Evolutionary conservation across 2,888 invertebrate genomes (phyloP).

Genomic region (Siphlonurus alternatus): DNA sequence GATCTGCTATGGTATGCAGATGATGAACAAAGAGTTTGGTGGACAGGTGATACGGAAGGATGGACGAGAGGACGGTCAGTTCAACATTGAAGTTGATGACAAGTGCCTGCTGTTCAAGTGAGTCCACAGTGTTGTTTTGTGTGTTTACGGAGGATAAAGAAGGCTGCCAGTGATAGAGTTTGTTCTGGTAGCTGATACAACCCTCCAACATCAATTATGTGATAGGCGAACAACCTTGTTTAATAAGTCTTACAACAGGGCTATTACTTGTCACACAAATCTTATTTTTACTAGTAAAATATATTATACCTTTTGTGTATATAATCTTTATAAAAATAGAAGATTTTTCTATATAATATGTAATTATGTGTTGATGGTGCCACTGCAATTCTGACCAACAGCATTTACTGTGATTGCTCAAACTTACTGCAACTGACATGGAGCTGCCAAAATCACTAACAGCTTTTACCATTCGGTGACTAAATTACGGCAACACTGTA

Average conservation of each 20-base stretch:
- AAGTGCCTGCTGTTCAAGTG: constrained; percentile 86
- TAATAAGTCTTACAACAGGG: background rate
- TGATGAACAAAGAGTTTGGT: constrained; percentile 95
- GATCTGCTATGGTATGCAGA: constrained; percentile 99
- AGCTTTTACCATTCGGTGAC: too few species aligned
- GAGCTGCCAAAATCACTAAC: too few species aligned
- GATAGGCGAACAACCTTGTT: constrained; percentile 4
- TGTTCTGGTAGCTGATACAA: background rate
- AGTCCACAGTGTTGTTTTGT: constrained; percentile 23
- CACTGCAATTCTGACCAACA: too few species aligned
- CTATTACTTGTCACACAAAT: background rate
- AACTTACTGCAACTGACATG: too few species aligned
- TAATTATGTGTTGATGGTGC: too few species aligned
- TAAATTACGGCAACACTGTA: too few species aligned
- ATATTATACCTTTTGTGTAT: background rate
- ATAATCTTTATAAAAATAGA: too few species aligned
- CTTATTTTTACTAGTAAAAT: background rate
- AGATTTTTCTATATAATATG: too few species aligned
- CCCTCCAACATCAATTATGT: background rate
- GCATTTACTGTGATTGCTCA: too few species aligned
- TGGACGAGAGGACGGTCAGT: constrained; percentile 87
- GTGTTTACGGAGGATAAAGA: background rate
- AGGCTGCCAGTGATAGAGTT: background rate
- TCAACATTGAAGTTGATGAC: constrained; percentile 70
- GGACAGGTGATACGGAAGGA: constrained; percentile 80